phyloP scores from a whole-genome alignment of 2,888 invertebrate genomes.

The Drosophila mimica region DNA sequence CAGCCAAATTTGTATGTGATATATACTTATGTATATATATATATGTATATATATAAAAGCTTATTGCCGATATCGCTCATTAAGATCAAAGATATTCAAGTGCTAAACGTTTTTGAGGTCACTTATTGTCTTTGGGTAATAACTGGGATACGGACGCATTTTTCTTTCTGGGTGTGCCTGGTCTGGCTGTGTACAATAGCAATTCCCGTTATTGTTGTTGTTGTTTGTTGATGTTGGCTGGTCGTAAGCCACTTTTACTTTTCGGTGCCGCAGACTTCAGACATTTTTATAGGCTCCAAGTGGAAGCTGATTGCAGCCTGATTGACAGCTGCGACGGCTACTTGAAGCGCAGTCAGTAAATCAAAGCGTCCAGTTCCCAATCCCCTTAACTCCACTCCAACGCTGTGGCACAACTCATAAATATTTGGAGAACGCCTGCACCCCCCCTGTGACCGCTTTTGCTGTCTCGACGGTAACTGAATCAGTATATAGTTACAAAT shows the following conservation, averaged over 20 bases:
- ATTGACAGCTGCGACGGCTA: conserved; percentile 75
- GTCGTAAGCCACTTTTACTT: conserved; percentile 76
- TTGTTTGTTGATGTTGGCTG: conserved; percentile 27
- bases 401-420: conserved; percentile 60
- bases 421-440: conserved; percentile 55
- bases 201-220: conserved; percentile 39
- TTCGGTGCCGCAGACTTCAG: conserved; percentile 57
- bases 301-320: conserved; percentile 76
- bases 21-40: neutral
- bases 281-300: conserved; percentile 74
- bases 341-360: conserved; percentile 76
- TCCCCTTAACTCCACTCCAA: conserved; percentile 8
- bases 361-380: conserved; percentile 57
- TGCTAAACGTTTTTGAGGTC: conserved; percentile 78
- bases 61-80: conserved; percentile 56
- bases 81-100: conserved; percentile 64
- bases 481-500: neutral
- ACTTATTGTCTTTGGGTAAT: conserved; percentile 66
- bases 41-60: neutral
- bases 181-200: conserved; percentile 15
- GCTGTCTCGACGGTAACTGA: neutral
- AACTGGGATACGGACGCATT: conserved; percentile 39
- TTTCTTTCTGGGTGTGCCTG: conserved; percentile 44
- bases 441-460: neutral
- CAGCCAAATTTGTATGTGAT: conserved; percentile 45